Percentiles rank a stretch among this genome's conserved stretches.
Conservation (phyloP, 1,140 invertebrate genomes). For the Cepaea nemoralis region DNA sequence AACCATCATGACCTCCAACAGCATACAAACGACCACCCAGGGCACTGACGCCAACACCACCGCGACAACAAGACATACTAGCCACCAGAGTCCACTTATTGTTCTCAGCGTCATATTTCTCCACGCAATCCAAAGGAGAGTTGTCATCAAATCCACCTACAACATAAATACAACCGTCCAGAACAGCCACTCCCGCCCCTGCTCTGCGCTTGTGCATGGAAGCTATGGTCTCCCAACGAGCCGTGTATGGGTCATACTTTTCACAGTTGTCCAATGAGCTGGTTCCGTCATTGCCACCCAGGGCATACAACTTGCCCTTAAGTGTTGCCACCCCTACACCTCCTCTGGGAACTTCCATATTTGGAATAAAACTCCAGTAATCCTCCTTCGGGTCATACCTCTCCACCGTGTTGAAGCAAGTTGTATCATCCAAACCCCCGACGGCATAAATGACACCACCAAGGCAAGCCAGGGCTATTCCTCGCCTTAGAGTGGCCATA, state of each 20-base stretch:
- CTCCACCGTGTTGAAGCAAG: constrained; percentile 71
- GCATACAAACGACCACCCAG: constrained; percentile 71
- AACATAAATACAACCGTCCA: constrained; percentile 70
- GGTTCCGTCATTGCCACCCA: constrained; percentile 92
- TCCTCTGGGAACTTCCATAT: constrained; percentile 71
- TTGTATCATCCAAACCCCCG: constrained; percentile 70
- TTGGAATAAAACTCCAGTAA: constrained; percentile 70
- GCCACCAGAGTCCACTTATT: constrained; percentile 78
- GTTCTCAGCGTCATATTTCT: constrained; percentile 73
- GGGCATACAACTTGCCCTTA: constrained; percentile 70
- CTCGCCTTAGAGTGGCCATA: constrained; percentile 70
- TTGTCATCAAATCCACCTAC: constrained; percentile 85
- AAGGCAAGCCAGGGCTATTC: constrained; percentile 70
- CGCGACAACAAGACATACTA: constrained; percentile 73
- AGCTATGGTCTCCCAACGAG: constrained; percentile 68
- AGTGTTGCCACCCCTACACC: constrained; percentile 71
- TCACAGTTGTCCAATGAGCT: constrained; percentile 80
- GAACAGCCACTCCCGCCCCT: constrained; percentile 68
- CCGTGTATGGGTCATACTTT: constrained; percentile 78
- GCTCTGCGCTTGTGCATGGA: constrained; percentile 70
- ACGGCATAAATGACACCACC: constrained; percentile 72
- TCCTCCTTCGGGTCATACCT: constrained; percentile 67
- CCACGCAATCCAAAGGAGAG: constrained; percentile 78
- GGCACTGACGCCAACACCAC: constrained; percentile 69
- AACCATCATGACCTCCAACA: constrained; percentile 73